phyloP scores from a whole-genome alignment of 2,113 vertebrate genomes.

The Grammomys dolichurus region DNA sequence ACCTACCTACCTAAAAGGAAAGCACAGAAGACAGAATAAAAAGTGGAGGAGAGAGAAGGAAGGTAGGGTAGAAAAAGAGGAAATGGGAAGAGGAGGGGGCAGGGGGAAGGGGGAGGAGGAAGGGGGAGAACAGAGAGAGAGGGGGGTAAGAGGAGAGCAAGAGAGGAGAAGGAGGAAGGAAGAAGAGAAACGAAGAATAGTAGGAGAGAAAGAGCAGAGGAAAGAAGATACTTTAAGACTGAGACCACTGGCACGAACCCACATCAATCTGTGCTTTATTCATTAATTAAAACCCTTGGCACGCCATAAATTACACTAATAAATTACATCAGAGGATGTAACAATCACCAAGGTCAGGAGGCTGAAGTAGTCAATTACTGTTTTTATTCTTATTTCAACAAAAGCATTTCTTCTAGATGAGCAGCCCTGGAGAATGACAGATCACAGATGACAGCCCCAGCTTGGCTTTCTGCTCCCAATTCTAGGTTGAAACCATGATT shows the following conservation, averaged over 20 bases:
- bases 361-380: constrained; percentile 54
- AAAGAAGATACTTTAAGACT: neutral
- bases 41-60: no score
- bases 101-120: no score
- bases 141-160: neutral
- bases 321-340: constrained; percentile 65
- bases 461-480: constrained; percentile 20
- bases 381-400: constrained; percentile 66
- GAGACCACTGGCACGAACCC: constrained; percentile 13
- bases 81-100: neutral
- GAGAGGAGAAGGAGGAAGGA: no score
- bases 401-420: constrained; percentile 17
- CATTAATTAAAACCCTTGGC: constrained; percentile 65
- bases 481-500: constrained; percentile 23
- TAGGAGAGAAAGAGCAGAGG: no score
- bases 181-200: neutral
- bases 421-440: neutral
- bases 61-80: neutral
- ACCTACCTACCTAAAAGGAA: neutral
- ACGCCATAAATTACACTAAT: constrained; percentile 52
- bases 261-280: constrained; percentile 30
- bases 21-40: neutral
- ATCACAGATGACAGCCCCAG: neutral
- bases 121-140: no score
- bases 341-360: constrained; percentile 67